These are phyloP conservation scores for Sebastes steindachneri DNA, from an alignment of 2,797 vertebrate species.

Conservation along the genomic window DNA sequence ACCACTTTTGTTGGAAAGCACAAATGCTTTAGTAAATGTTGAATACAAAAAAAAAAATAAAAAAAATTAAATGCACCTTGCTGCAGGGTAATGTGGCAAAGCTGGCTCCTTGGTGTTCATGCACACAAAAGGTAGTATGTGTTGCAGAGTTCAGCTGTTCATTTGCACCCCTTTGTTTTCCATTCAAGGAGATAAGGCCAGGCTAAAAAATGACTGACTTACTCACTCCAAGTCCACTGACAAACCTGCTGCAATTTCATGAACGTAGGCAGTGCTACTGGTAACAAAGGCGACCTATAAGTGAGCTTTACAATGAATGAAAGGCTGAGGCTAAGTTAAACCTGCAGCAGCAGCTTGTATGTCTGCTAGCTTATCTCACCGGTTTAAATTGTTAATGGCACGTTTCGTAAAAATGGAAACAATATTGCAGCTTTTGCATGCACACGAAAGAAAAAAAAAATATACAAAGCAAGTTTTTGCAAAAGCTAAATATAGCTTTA, in stretches of 20 bases:
- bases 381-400: constrained; percentile 53
- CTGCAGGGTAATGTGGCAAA: not conserved
- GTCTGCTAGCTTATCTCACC: constrained; percentile 72
- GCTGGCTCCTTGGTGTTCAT: constrained; percentile 3
- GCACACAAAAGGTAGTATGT: not conserved
- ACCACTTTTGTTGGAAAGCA: constrained; percentile 34
- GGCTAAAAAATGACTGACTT: not conserved
- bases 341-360: constrained; percentile 11
- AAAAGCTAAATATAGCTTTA: constrained; percentile 19
- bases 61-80: not conserved
- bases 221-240: not conserved
- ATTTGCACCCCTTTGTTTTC: constrained; percentile 52
- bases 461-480: constrained; percentile 25
- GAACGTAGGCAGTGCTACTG: not conserved
- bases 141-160: constrained; percentile 39
- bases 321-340: constrained; percentile 8
- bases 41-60: not conserved
- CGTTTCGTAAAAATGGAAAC: constrained; percentile 76
- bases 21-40: constrained; percentile 9
- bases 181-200: constrained; percentile 35
- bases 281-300: constrained; percentile 62
- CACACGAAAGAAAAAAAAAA: not conserved
- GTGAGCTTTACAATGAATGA: constrained; percentile 70
- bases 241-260: constrained; percentile 42
- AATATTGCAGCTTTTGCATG: constrained; percentile 37